Evolutionary conservation across 2,888 invertebrate species (phyloP), one percentile per base, ranked within the genome.

Genomic region (Hyppa rectilinea): DNA sequence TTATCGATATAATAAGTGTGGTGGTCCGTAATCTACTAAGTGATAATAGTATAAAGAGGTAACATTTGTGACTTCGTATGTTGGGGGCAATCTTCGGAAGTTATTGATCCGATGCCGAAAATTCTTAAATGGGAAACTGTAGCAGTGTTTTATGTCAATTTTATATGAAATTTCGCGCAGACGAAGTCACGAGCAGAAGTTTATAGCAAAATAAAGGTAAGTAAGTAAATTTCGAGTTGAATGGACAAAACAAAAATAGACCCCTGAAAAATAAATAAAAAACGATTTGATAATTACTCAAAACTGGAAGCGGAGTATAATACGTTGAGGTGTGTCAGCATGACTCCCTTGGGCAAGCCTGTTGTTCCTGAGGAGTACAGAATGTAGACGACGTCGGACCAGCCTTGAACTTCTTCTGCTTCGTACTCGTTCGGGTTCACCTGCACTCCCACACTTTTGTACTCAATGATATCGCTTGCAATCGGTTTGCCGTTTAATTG

Each of bases 291-390:
- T 55, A 87, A 85, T 90, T 88, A 94, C 91, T 90, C 84, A 85
- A 89, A 97, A 87, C 92, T 97, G 96, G 81, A 88, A 84, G 88
- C 97, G 95, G 60, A 97, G 96, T 80, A 92, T 26, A 94, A 76
- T 23, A 88, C 80, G 68, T 94, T 94, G 5, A 91, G 76, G 85
- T 98, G 97, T 0, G 97, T 96, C 36, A 98, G 90, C 96, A 97
- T 96, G 0, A 98, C 98, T 29, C 98, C 98, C 92, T 98, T 98
- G 0, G 98, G 98, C 58, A 97, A 92, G 0, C 98, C 98, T 0
- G 98, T 98, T 0, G 98, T 98, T 0, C 98, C 96, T 65, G 97
- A 97, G 2, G 97, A 97, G 87, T 96, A 97, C 9, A 97, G 94
- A 53, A 97, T 91, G 73, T 96, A 91, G 1, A 86, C 88, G 0